Percentiles rank a stretch among this genome's conserved stretches.
phyloP scores from a whole-genome alignment of 2,888 invertebrate species.

The Eurytoma californica region DNA sequence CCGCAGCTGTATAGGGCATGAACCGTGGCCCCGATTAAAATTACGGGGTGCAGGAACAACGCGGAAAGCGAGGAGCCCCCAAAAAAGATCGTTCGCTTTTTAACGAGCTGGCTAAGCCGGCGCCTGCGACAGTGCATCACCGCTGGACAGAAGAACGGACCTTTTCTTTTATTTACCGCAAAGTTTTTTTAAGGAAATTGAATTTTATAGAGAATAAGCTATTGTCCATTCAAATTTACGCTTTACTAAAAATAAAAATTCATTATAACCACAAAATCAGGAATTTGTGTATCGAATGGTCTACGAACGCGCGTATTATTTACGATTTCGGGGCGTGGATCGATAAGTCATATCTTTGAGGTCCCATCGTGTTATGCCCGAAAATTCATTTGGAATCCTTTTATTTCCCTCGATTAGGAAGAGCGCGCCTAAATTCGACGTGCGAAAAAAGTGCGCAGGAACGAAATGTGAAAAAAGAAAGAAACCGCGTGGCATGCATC shows the following conservation, averaged over 20 bases:
- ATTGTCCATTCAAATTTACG: too few species aligned
- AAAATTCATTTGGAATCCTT: constrained; percentile 55
- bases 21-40: constrained; percentile 40
- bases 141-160: neutral
- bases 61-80: constrained; percentile 19
- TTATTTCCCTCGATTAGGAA: too few species aligned
- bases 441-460: too few species aligned
- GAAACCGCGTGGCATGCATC: too few species aligned
- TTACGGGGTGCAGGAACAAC: constrained; percentile 42
- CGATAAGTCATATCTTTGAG: constrained; percentile 20
- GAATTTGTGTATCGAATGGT: too few species aligned
- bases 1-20: constrained; percentile 46
- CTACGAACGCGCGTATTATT: neutral
- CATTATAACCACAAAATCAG: too few species aligned
- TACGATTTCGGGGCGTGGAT: constrained; percentile 40
- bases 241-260: too few species aligned
- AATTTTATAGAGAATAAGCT: too few species aligned
- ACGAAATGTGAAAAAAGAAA: too few species aligned
- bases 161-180: constrained; percentile 20
- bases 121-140: constrained; percentile 27
- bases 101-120: constrained; percentile 42
- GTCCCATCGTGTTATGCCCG: constrained; percentile 29
- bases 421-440: too few species aligned
- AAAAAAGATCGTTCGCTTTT: constrained; percentile 38
- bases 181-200: neutral